phyloP scores from a whole-genome alignment of 2,797 vertebrate genomes.

The Luscinia megarhynchos region DNA sequence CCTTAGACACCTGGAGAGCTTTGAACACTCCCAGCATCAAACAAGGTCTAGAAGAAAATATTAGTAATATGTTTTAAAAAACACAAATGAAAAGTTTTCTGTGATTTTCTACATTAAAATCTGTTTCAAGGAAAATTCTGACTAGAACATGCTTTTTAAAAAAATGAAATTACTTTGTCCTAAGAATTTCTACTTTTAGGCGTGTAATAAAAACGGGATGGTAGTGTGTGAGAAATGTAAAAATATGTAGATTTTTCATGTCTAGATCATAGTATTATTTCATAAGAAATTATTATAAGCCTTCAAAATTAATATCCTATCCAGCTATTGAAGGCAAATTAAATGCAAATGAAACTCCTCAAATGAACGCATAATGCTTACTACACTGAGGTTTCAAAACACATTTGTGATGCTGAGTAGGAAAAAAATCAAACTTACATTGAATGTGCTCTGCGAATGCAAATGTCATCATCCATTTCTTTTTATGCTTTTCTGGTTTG shows the following conservation, averaged over 20 bases:
- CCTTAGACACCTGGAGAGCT: background rate
- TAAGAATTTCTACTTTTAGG: background rate
- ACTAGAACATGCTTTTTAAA: background rate
- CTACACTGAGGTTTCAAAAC: constrained; percentile 32
- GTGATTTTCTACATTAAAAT: background rate
- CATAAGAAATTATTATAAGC: background rate
- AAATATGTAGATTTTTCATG: constrained; percentile 24
- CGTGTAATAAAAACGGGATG: background rate
- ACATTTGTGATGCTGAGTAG: constrained; percentile 41
- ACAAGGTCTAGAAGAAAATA: background rate
- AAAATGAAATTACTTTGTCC: background rate
- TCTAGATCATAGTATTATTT: constrained; percentile 23
- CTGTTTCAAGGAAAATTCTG: background rate
- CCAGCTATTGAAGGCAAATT: constrained; percentile 45
- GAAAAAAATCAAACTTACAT: constrained; percentile 18
- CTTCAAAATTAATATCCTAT: constrained; percentile 62
- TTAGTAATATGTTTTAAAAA: background rate
- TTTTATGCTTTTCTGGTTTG: constrained; percentile 44
- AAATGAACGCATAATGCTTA: constrained; percentile 45
- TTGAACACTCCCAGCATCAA: background rate
- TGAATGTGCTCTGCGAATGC: constrained; percentile 30
- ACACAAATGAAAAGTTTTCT: background rate
- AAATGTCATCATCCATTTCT: constrained; percentile 56
- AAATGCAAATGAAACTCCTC: constrained; percentile 63
- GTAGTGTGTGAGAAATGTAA: background rate